phyloP scores from a whole-genome alignment of 2,113 vertebrate species.

The Paracanthobrama guichenoti region DNA sequence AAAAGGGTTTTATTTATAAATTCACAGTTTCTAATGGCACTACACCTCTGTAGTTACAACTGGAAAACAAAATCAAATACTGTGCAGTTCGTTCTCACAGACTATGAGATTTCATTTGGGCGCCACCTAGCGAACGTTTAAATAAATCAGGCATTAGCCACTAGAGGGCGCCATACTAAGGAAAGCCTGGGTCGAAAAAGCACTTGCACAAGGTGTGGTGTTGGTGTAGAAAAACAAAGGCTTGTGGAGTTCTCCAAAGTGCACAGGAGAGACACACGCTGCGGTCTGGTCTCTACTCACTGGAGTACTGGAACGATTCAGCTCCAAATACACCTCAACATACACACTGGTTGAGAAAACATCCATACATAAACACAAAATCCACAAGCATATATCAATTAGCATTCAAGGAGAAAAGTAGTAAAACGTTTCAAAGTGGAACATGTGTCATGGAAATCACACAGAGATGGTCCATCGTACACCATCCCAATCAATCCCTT shows the following conservation, averaged over 20 bases:
- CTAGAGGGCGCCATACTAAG: slow-evolving; percentile 32
- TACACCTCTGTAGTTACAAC: slow-evolving; percentile 92
- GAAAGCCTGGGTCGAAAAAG: slow-evolving; percentile 76
- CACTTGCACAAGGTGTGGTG: slow-evolving; percentile 81
- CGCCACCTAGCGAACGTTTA: slow-evolving; percentile 21
- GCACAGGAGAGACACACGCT: slow-evolving; percentile 81
- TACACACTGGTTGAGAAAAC: slow-evolving; percentile 17
- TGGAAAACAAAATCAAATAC: slow-evolving; percentile 70
- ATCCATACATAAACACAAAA: slow-evolving; percentile 46
- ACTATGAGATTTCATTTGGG: slow-evolving; percentile 51
- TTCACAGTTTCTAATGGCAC: slow-evolving; percentile 99
- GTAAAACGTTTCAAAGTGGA: slow-evolving; percentile 45
- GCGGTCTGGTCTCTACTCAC: slow-evolving; percentile 51
- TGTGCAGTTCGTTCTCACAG: slow-evolving; percentile 71
- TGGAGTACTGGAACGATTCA: slow-evolving; percentile 55
- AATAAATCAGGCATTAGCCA: slow-evolving; percentile 18
- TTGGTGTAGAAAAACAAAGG: slow-evolving; percentile 73
- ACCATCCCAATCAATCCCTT: slow-evolving; percentile 65
- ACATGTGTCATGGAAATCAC: slow-evolving; percentile 46
- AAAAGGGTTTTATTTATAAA: slow-evolving; percentile 97
- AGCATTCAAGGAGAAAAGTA: slow-evolving; percentile 55
- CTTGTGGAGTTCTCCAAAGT: slow-evolving; percentile 88
- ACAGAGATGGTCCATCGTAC: slow-evolving; percentile 59
- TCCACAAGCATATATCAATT: slow-evolving; percentile 47
- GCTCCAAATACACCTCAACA: slow-evolving; percentile 59